Conservation (phyloP, 37 sponge, comb jelly and placozoan species). For the Amphimedon queenslandica region DNA sequence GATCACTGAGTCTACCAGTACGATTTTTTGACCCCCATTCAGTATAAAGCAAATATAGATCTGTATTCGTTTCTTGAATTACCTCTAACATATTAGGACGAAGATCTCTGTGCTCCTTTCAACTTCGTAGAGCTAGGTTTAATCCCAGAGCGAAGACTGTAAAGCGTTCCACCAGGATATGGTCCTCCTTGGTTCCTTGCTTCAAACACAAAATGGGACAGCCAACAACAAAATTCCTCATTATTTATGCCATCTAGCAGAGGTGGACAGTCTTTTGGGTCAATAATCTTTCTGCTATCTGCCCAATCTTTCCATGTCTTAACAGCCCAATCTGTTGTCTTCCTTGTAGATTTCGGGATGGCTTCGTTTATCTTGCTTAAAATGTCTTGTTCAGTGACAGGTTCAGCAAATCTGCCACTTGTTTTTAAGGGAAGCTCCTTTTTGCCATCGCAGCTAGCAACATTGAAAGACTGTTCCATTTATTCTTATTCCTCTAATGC, state of each 20-base stretch:
- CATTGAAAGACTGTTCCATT: too few relatives aligned
- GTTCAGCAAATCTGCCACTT: neutral
- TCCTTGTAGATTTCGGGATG: neutral
- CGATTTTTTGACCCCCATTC: too few relatives aligned
- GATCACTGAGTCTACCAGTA: too few relatives aligned
- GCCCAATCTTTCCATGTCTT: neutral
- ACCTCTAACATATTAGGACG: too few relatives aligned
- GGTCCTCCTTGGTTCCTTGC: neutral
- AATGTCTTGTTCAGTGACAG: neutral
- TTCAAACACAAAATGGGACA: neutral
- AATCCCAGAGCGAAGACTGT: too few relatives aligned
- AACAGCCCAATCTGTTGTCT: neutral
- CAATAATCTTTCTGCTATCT: neutral
- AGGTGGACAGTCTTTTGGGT: neutral
- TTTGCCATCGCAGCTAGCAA: too few relatives aligned
- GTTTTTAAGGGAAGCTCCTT: too few relatives aligned
- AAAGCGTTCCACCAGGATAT: conserved; percentile 9
- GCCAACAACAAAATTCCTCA: neutral
- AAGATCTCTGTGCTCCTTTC: too few relatives aligned
- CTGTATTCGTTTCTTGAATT: too few relatives aligned
- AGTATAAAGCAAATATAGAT: too few relatives aligned
- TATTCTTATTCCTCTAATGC: too few relatives aligned
- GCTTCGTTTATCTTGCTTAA: neutral
- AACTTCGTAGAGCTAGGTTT: too few relatives aligned
- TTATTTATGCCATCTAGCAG: neutral